phyloP scores from a whole-genome alignment of 2,797 vertebrate genomes.

The Pipistrellus nathusii region DNA sequence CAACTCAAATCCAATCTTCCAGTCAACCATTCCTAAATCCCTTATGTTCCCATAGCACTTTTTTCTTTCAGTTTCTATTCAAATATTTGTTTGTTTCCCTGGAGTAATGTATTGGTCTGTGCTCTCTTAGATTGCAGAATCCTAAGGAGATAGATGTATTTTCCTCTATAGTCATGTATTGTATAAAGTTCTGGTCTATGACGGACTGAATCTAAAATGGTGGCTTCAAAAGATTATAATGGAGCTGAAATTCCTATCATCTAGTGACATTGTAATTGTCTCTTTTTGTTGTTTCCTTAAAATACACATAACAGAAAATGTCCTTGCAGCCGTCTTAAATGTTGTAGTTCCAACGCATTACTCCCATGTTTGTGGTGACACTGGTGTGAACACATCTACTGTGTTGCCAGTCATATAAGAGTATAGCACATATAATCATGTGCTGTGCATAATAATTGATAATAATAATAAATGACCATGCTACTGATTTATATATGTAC shows the following conservation, averaged over 20 bases:
- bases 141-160: neutral
- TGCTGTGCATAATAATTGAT: neutral
- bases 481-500: neutral
- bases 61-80: constrained; percentile 4
- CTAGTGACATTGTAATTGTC: neutral
- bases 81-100: neutral
- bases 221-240: neutral
- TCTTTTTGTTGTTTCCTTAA: neutral
- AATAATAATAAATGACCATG: neutral
- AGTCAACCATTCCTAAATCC: neutral
- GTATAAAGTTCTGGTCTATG: neutral
- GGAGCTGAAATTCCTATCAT: neutral
- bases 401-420: neutral
- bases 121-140: neutral
- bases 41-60: neutral
- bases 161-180: neutral
- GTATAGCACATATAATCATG: neutral
- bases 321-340: neutral
- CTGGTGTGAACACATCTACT: neutral
- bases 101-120: neutral
- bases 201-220: neutral
- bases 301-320: neutral
- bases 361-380: neutral
- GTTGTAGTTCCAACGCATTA: neutral
- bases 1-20: neutral